Conservation (phyloP, 2,797 vertebrate genomes). For the Eulemur rubriventer region DNA sequence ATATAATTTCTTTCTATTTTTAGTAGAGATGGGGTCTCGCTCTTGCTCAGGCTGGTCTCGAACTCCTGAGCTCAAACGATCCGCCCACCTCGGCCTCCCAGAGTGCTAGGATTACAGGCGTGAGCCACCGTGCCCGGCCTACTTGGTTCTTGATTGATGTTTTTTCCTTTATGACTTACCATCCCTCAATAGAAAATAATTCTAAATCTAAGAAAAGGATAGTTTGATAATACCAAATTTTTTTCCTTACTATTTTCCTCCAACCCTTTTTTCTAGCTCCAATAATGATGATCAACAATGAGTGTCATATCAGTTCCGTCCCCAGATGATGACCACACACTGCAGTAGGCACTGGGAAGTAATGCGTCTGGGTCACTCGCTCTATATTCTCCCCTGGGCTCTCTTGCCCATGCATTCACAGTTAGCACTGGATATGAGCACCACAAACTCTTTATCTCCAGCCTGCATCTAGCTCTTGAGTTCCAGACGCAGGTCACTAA, state of each 20-base stretch:
- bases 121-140: too few species aligned
- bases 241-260: not conserved
- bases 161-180: not conserved
- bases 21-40: too few species aligned
- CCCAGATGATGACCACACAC: not conserved
- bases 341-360: not conserved
- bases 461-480: not conserved
- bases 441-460: not conserved
- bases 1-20: too few species aligned
- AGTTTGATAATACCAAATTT: not conserved
- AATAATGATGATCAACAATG: not conserved
- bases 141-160: not conserved
- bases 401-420: not conserved
- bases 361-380: not conserved
- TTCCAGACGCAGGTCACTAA: not conserved
- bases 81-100: too few species aligned
- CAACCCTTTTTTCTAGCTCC: not conserved
- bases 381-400: not conserved
- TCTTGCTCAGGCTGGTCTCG: too few species aligned
- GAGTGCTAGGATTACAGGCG: too few species aligned
- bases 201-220: not conserved
- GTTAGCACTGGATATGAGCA: not conserved
- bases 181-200: not conserved
- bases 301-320: not conserved
- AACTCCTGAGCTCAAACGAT: too few species aligned